Evolutionary conservation across 2,797 vertebrate genomes (phyloP).

Genomic region (Heterohyrax brucei): DNA sequence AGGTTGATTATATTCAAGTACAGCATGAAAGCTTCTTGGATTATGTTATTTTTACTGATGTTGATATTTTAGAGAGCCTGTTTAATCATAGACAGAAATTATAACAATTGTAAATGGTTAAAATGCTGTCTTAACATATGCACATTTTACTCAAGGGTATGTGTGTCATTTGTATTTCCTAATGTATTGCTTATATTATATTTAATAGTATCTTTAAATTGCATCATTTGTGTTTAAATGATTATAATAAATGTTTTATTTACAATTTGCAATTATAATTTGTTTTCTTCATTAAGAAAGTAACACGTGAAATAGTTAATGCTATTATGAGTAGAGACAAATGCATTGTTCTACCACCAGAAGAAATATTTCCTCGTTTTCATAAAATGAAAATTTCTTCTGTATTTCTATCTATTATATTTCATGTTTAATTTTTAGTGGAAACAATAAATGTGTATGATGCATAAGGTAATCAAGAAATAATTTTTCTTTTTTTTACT

Average conservation of each 20-base stretch:
- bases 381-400: background rate
- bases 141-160: slow-evolving; percentile 76
- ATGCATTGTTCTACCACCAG: slow-evolving; percentile 26
- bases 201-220: slow-evolving; percentile 80
- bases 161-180: slow-evolving; percentile 77
- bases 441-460: background rate
- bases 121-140: slow-evolving; percentile 77
- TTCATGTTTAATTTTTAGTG: slow-evolving; percentile 9
- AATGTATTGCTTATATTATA: slow-evolving; percentile 71
- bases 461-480: slow-evolving; percentile 30
- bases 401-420: slow-evolving; percentile 14
- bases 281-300: slow-evolving; percentile 80
- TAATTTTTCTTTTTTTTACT: slow-evolving; percentile 59
- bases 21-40: slow-evolving; percentile 63
- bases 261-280: slow-evolving; percentile 83
- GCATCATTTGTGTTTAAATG: slow-evolving; percentile 74
- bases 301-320: slow-evolving; percentile 75
- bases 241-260: slow-evolving; percentile 82
- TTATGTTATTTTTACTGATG: slow-evolving; percentile 54
- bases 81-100: slow-evolving; percentile 81
- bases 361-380: slow-evolving; percentile 4
- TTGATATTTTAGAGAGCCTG: slow-evolving; percentile 72
- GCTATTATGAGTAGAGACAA: slow-evolving; percentile 53
- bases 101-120: slow-evolving; percentile 73
- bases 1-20: slow-evolving; percentile 58